Base-by-base conservation (phyloP, 1,140 invertebrate genomes). In the Bombus vancouverensis region DNA sequence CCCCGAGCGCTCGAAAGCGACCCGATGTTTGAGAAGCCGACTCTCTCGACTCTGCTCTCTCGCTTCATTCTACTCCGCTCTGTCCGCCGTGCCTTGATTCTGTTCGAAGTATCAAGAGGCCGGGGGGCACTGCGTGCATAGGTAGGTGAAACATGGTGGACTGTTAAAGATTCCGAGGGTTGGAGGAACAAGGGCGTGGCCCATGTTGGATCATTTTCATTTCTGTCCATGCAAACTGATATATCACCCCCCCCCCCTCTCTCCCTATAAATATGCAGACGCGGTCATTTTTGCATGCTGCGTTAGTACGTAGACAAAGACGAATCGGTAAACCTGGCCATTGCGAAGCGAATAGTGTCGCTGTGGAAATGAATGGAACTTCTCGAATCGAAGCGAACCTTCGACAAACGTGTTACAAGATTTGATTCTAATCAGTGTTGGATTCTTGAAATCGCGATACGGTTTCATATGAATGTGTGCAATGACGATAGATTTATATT, bases 1-100 rank as follows among this genome's bases (percentile, higher is more conserved):
- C 94, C 95, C 94, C 94, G 92, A 95, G 93, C 93, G 91, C 76
- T 89, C 87, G 88, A 91, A 91, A 92, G 90, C 91, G 86, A 72
- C 72, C 59, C 77, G 65, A 85, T 89, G 87, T 80, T 88, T 74
- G 82, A 83, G 86, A 88, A 89, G 88, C 83, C 84, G 87, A 81
- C 83, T 88, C 65, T 62, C 28, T 62, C 34, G 0, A 6, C 66
- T 62, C 37, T 22, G 1, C 74, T 75, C 68, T 47, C 70, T n/a
- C 4, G 28, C 76, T 59, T 15, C 18, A 0, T 77, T 75, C 68
- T 34, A 47, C 81, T 57, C 65, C 1, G n/a, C 32, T 53, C 65
- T 32, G 15, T n/a, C 28, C 65, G 32, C 62, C 25, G 25, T 37
- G 62, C 44, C 72, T 79, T 12, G 68, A 47, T 80, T 62, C 68